Evolutionary conservation across 2,888 invertebrate species (phyloP).

Genomic region (Lamproptera curius): DNA sequence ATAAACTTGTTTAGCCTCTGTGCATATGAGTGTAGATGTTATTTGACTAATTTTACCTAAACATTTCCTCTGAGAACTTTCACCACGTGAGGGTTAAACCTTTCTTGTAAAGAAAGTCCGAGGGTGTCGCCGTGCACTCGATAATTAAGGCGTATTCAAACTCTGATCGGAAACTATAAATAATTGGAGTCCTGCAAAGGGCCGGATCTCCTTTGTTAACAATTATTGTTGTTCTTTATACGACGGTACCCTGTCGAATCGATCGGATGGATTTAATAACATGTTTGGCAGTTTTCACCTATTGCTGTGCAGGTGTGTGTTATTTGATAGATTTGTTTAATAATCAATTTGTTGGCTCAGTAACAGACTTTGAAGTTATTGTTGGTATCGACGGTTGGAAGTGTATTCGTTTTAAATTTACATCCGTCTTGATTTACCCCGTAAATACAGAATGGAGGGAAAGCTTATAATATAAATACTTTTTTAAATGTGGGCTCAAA

Average conservation of each 20-base stretch:
- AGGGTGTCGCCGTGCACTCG: slow-evolving; percentile 63
- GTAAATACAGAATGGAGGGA: no score
- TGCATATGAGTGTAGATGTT: no score
- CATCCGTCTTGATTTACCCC: no score
- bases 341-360: no score
- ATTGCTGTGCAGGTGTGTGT: slow-evolving; percentile 58
- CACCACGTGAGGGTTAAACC: slow-evolving; percentile 50
- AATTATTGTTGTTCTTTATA: slow-evolving; percentile 63
- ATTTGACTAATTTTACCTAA: no score
- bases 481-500: no score
- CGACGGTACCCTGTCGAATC: slow-evolving; percentile 69
- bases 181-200: slow-evolving; percentile 68
- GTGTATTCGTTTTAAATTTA: no score
- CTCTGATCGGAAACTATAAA: slow-evolving; percentile 74
- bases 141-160: slow-evolving; percentile 78
- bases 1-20: no score
- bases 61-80: slow-evolving; percentile 33
- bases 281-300: slow-evolving; percentile 57
- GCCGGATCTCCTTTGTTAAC: slow-evolving; percentile 75
- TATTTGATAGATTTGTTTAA: slow-evolving; percentile 29
- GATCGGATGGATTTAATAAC: slow-evolving; percentile 72
- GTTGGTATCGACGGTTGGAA: no score
- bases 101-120: slow-evolving; percentile 50
- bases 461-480: no score
- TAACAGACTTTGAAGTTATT: no score